Evolutionary conservation across 2,888 invertebrate genomes (phyloP), one percentile per base, ranked within the genome.

Genomic region (Labia minor): DNA sequence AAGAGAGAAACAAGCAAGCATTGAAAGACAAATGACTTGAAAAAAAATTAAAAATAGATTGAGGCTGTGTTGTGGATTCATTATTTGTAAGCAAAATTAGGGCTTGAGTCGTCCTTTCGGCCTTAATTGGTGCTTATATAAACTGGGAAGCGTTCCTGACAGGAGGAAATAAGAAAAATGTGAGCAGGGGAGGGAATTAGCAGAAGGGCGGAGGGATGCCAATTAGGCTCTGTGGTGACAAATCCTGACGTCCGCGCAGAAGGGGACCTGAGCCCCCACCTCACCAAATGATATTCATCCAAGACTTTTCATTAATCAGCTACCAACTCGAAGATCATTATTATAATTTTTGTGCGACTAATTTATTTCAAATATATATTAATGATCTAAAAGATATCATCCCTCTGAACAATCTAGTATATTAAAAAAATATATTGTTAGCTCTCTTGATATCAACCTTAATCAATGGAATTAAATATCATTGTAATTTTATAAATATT

Each of bases 1-100:
- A 49, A 16, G 14, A 49, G 11, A 49, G 4, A 49, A 49, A 49
- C 49, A 26, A 26, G 26, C 3, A 26, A 26, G 4, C 26, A 26
- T 10, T 49, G 49, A 49, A 49, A 49, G 49, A 49, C 49, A 49
- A 49, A 49, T 49, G 49, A 49, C 49, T 49, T 4, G 49, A 14
- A 49, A 49, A 33, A 33, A 49, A 49, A 49, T 49, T 49, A 49
- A n/a, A 49, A 49, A 49, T 49, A 49, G 49, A 49, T 49, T 10
- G 49, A 26, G 26, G n/a, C 8, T 49, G 49, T 26, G 26, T 26
- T 26, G 26, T 26, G 26, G 26, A 16, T 49, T 49, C 49, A 49
- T 49, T 49, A 49, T 49, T 49, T 49, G 49, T 49, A 49, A 49
- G 49, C 49, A 49, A 49, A 49, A 49, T 49, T 49, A 49, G 49